These are phyloP conservation scores for Drosophila setifemur DNA, from an alignment of 1,140 invertebrate species.

Conservation along the genomic window DNA sequence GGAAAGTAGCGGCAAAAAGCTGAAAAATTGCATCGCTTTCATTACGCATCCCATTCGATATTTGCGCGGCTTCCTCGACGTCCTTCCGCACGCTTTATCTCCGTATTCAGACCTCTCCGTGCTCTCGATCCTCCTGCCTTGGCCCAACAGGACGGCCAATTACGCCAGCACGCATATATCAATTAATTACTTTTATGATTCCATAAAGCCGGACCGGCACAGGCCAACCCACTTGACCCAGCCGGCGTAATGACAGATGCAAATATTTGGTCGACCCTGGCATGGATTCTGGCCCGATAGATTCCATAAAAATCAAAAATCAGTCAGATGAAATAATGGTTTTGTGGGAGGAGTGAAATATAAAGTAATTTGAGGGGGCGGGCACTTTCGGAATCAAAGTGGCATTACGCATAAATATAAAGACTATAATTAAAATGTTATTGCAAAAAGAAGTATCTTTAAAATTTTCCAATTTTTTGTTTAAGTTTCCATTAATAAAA, in stretches of 20 bases:
- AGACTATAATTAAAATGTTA: no score
- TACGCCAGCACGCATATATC: slow-evolving; percentile 58
- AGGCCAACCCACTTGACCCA: slow-evolving; percentile 3
- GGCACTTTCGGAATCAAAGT: no score
- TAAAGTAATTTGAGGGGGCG: no score
- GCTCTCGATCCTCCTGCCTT: slow-evolving; percentile 22
- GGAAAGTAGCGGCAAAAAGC: slow-evolving; percentile 46
- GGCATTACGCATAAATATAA: no score
- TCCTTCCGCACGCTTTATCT: not conserved
- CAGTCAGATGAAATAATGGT: slow-evolving; percentile 13
- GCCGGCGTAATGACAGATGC: slow-evolving; percentile 60
- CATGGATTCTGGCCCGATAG: slow-evolving; percentile 28
- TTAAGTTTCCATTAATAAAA: no score
- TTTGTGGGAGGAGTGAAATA: no score
- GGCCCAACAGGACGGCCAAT: slow-evolving; percentile 48
- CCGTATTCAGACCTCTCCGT: slow-evolving; percentile 7
- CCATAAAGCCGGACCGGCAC: slow-evolving; percentile 35
- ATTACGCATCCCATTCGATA: slow-evolving; percentile 47
- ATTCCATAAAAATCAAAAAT: slow-evolving; percentile 22
- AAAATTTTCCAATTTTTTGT: no score
- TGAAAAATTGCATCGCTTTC: slow-evolving; percentile 66
- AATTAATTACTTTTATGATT: slow-evolving; percentile 80
- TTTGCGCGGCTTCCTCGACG: slow-evolving; percentile 14
- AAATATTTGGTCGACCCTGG: slow-evolving; percentile 37
- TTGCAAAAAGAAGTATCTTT: no score